phyloP scores from a whole-genome alignment of 1,140 invertebrate species.

The Cecropterus lyciades region DNA sequence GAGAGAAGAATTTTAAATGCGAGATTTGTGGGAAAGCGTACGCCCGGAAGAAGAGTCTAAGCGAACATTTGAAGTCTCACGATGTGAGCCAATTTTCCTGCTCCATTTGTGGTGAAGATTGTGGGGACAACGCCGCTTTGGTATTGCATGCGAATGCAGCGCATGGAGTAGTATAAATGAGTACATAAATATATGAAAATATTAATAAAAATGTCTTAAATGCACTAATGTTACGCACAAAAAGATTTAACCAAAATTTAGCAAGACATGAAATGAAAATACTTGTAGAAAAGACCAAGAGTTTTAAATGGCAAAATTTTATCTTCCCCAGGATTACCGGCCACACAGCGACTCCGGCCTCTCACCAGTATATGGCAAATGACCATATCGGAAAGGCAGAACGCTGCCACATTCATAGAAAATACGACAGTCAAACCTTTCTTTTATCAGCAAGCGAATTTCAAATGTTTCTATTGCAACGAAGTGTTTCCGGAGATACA shows the following conservation, averaged over 20 bases:
- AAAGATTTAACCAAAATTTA: too few relatives aligned
- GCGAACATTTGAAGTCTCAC: constrained; percentile 84
- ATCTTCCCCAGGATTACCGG: constrained; percentile 63
- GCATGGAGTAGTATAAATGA: constrained; percentile 31
- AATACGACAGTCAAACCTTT: constrained; percentile 70
- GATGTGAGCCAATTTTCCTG: constrained; percentile 63
- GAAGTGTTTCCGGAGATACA: constrained; percentile 72
- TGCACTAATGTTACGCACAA: too few relatives aligned
- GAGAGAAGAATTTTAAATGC: constrained; percentile 85
- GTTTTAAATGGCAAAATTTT: constrained; percentile 52
- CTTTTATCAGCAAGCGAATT: constrained; percentile 75
- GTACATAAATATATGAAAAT: neutral
- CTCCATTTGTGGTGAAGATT: constrained; percentile 48
- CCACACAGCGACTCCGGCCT: constrained; percentile 51
- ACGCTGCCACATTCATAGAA: constrained; percentile 72
- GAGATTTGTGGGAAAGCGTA: constrained; percentile 86
- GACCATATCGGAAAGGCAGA: constrained; percentile 73
- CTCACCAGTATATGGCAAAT: constrained; percentile 77
- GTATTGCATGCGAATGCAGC: constrained; percentile 40
- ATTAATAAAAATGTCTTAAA: neutral
- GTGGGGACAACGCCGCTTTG: constrained; percentile 43
- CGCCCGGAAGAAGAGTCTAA: constrained; percentile 87
- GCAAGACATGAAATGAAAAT: neutral
- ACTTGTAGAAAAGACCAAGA: neutral
- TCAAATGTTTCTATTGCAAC: constrained; percentile 77